phyloP scores from a whole-genome alignment of 1,140 invertebrate genomes.

The Penaeus japonicus region DNA sequence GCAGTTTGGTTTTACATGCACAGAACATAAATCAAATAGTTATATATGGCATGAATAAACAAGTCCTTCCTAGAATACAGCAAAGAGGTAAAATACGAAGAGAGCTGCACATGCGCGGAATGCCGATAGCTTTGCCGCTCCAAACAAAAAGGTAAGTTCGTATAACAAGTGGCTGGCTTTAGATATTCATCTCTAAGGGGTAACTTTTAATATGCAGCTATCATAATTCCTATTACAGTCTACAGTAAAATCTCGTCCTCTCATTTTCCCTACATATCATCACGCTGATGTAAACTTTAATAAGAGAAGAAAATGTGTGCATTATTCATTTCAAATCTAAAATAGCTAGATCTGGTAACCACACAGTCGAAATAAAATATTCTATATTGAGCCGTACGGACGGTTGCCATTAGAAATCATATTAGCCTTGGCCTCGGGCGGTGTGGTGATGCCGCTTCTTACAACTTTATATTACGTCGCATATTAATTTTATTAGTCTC shows the following conservation, averaged over 20 bases:
- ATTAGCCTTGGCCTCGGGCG: conserved; percentile 40
- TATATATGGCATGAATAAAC: not conserved
- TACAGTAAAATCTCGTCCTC: not conserved
- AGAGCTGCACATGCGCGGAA: not conserved
- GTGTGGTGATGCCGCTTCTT: conserved; percentile 16
- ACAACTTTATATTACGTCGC: not conserved
- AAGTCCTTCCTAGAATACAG: not conserved
- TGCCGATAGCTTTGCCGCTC: conserved; percentile 16
- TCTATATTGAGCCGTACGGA: conserved; percentile 51
- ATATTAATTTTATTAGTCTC: too few species aligned
- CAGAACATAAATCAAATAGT: not conserved
- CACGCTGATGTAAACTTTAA: not conserved
- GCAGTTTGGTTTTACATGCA: too few species aligned
- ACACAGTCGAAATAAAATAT: conserved; percentile 52
- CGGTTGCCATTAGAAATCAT: conserved; percentile 52
- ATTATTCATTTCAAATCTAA: conserved; percentile 2
- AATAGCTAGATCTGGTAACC: conserved; percentile 44
- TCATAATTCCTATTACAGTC: not conserved
- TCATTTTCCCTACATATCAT: not conserved
- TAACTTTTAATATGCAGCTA: not conserved
- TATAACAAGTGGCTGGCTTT: conserved; percentile 40
- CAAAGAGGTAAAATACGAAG: not conserved
- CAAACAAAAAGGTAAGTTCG: conserved; percentile 50
- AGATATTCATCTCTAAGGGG: conserved; percentile 34
- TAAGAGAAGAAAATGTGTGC: not conserved